Base-by-base conservation (phyloP, 2,888 invertebrate species). In the Torymus texanus region DNA sequence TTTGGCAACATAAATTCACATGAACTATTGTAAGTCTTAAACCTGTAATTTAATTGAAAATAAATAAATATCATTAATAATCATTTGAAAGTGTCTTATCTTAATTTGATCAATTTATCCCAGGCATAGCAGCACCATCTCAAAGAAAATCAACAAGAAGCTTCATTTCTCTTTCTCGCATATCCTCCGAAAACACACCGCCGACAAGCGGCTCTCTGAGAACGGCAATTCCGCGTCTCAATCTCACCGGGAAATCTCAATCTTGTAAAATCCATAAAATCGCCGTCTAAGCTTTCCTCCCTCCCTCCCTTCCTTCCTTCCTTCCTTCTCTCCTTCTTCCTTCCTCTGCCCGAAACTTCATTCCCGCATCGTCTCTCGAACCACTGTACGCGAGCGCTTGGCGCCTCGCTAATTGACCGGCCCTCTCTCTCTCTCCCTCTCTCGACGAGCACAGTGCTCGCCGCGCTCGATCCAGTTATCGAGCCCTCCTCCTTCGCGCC, bases 381-480 rank as follows among this genome's bases (percentile, higher is more conserved):
- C 73, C 29, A 61, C 55, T 41, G 65, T 12, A 21, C 14, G n/a
- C 58, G 5, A 10, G n/a, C 2, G 4, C 16, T 0, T 21, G 11
- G 59, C 13, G 21, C 21, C 58, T 16, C 70, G 66, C 67, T 79
- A 79, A 79, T 75, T 79, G 70, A 72, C 71, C 66, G 16, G 58
- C 68, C 61, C 79, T 41, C 29, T 29, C 41, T 8, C 10, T 8
- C 59, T 55, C 70, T 65, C 71, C 21, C 10, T 8, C 59, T 55
- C 70, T 65, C 71, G 16, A 75, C 1, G 41, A 41, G 29, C 29
- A 29, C 29, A 21, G 71, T 55, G 61, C 61, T n/a, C 51, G n/a
- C 59, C 58, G 21, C 51, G n/a, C 59, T 51, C 41, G 61, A 79
- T 73, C 77, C 21, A 29, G 66, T 70, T 80, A 78, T 80, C 71